These are phyloP conservation scores for Pseudomyrmex gracilis DNA, from an alignment of 1,140 invertebrate genomes.

Conservation along the genomic window DNA sequence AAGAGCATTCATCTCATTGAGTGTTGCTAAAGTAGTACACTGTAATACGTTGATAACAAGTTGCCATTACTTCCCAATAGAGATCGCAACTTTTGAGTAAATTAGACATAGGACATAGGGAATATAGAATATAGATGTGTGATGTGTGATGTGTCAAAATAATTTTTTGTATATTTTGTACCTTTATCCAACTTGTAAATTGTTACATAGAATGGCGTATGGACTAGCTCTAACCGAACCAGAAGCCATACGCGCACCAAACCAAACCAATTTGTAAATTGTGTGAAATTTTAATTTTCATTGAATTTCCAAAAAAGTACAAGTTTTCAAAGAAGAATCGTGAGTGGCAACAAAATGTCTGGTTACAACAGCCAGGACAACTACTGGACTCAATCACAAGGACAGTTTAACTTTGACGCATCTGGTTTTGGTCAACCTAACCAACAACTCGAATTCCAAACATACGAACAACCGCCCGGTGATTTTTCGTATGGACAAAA, in stretches of 20 bases:
- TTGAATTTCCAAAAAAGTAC: neutral
- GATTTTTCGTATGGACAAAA: slow-evolving; percentile 78
- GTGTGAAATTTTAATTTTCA: neutral
- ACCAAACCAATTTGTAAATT: neutral
- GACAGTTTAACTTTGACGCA: slow-evolving; percentile 77
- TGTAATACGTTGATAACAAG: neutral
- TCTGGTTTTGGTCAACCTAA: slow-evolving; percentile 81
- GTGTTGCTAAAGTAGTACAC: neutral
- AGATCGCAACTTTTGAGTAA: no score
- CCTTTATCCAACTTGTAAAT: no score
- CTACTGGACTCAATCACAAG: slow-evolving; percentile 76
- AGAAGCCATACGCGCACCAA: no score
- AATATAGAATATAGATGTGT: no score
- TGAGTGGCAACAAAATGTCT: slow-evolving; percentile 77
- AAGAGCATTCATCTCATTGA: neutral
- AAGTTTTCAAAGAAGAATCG: neutral
- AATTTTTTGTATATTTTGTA: no score
- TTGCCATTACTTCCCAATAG: neutral
- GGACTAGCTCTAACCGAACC: neutral
- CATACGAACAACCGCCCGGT: slow-evolving; percentile 78
- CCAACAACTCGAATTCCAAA: slow-evolving; percentile 83
- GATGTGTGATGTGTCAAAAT: no score
- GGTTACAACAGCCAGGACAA: slow-evolving; percentile 79
- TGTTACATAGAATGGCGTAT: no score
- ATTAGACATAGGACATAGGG: no score